Conservation (phyloP, 2,888 invertebrate genomes). For the Cyrtodaria siliqua region DNA sequence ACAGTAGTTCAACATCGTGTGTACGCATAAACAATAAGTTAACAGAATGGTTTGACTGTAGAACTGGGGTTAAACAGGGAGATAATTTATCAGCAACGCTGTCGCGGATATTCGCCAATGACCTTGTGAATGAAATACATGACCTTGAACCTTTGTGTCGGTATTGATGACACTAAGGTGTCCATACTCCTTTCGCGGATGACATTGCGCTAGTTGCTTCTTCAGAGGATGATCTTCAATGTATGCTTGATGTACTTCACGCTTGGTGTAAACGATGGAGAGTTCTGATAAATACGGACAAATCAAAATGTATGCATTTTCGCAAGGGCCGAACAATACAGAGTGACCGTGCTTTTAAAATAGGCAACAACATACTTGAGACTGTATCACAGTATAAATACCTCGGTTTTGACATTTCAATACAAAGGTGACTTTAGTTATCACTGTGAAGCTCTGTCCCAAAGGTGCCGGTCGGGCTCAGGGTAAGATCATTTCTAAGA, state of each 20-base stretch:
- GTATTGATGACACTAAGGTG: conserved; percentile 11
- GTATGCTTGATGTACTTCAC: conserved; percentile 9
- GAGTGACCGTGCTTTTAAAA: not conserved
- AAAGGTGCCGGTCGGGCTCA: conserved; percentile 35
- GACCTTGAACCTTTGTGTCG: conserved; percentile 18
- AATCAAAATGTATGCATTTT: conserved; percentile 22
- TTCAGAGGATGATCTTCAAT: conserved; percentile 19
- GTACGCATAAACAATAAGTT: conserved; percentile 1
- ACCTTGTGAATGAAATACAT: conserved; percentile 18
- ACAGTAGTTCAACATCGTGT: conserved; percentile 8
- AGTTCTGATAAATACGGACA: conserved; percentile 14
- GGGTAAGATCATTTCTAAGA: conserved; percentile 21
- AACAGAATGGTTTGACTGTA: conserved; percentile 14
- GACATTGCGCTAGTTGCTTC: conserved; percentile 20
- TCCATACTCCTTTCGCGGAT: conserved; percentile 26
- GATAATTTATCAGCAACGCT: conserved; percentile 27
- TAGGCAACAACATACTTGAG: conserved; percentile 24
- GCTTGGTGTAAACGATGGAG: conserved; percentile 22
- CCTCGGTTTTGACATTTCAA: conserved; percentile 19
- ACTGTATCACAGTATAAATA: conserved; percentile 25
- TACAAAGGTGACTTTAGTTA: conserved; percentile 6
- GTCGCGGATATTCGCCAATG: conserved; percentile 22
- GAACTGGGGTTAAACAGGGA: conserved; percentile 18
- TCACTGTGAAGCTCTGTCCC: conserved; percentile 13
- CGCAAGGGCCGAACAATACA: not conserved